Percentiles rank a stretch among this genome's conserved stretches.
These are phyloP conservation scores for Morpho deidamia DNA, from an alignment of 2,888 invertebrate species.

Conservation along the genomic window DNA sequence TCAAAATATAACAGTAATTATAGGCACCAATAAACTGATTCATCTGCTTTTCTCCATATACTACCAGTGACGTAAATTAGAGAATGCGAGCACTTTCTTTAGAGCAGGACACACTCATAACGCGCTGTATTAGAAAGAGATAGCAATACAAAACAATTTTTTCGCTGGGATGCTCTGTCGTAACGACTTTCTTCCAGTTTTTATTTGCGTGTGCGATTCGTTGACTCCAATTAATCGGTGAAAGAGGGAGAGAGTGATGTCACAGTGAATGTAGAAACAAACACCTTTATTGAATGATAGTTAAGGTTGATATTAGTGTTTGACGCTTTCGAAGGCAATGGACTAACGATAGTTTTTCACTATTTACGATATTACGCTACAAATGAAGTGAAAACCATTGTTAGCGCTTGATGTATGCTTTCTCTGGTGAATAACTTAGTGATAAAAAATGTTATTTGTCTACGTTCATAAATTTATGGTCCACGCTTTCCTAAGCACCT, in stretches of 20 bases:
- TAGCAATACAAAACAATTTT: constrained; percentile 45
- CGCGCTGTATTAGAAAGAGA: constrained; percentile 37
- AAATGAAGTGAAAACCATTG: constrained; percentile 53
- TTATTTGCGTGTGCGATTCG: constrained; percentile 50
- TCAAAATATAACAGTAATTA: too few species aligned
- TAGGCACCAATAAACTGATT: neutral
- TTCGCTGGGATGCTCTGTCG: constrained; percentile 47
- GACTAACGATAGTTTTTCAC: constrained; percentile 63
- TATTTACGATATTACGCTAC: constrained; percentile 56
- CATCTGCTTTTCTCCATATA: constrained; percentile 31
- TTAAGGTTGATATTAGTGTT: constrained; percentile 7
- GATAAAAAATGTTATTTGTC: neutral
- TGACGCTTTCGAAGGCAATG: constrained; percentile 51
- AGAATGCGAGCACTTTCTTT: constrained; percentile 66
- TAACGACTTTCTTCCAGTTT: constrained; percentile 69
- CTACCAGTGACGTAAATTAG: constrained; percentile 61
- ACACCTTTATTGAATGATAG: neutral
- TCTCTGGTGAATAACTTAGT: constrained; percentile 22
- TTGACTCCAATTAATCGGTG: constrained; percentile 61
- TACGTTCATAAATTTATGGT: too few species aligned
- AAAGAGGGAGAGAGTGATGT: constrained; percentile 62
- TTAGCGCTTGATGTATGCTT: constrained; percentile 28
- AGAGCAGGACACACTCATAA: constrained; percentile 40
- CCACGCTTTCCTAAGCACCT: too few species aligned
- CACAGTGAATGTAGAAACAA: constrained; percentile 24